These are phyloP conservation scores for Alces alces DNA, from an alignment of 2,113 vertebrate genomes.

Conservation along the genomic window DNA sequence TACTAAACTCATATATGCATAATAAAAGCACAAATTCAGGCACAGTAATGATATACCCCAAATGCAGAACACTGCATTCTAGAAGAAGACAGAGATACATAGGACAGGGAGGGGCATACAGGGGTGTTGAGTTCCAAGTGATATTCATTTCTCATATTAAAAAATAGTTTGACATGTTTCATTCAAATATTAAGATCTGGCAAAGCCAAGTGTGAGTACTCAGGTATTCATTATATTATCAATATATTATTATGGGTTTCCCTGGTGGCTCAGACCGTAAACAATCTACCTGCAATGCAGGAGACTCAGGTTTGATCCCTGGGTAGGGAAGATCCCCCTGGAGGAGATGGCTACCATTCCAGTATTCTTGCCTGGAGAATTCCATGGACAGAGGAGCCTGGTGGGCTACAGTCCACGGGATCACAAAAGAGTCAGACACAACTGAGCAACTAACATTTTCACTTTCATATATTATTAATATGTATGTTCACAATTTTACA, in stretches of 20 bases:
- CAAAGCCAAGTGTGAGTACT: background rate
- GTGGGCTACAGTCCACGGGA: background rate
- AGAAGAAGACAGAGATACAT: background rate
- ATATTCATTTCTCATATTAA: background rate
- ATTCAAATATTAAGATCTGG: background rate
- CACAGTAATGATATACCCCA: background rate
- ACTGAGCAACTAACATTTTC: background rate
- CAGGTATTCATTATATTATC: background rate
- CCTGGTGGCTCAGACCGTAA: background rate
- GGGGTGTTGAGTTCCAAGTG: background rate
- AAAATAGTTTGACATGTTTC: background rate
- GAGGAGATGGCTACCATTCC: background rate
- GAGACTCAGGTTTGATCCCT: rapidly evolving
- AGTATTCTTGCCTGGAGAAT: background rate
- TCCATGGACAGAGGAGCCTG: background rate
- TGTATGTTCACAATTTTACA: background rate
- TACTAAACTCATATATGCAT: background rate
- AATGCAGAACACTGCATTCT: background rate
- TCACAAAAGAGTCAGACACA: background rate
- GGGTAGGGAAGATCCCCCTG: background rate
- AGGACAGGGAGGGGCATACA: background rate
- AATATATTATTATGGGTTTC: background rate
- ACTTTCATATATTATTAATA: background rate
- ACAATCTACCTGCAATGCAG: background rate
- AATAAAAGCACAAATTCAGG: background rate